A percentile compares a stretch with the other conserved stretches of the same genome.
Evolutionary conservation across 1,140 invertebrate genomes (phyloP).

Genomic region (Aphelenchoides fujianensis): DNA sequence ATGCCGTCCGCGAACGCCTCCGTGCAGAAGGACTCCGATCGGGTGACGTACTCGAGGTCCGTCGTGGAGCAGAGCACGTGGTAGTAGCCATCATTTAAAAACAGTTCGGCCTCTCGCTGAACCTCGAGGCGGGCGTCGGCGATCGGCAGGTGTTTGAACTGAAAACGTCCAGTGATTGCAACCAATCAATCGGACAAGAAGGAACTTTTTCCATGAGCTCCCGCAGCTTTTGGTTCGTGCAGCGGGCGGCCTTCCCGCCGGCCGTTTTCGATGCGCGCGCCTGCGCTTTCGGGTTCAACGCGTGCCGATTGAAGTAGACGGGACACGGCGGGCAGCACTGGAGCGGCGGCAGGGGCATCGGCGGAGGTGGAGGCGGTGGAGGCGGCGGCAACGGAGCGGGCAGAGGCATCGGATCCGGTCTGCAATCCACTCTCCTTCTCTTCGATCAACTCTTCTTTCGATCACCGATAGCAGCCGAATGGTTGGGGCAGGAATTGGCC

Average conservation of each 20-base stretch:
- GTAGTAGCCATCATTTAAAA: neutral
- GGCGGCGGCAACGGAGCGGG: neutral
- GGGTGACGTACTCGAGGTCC: slow-evolving; percentile 8
- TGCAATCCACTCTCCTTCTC: too few species aligned
- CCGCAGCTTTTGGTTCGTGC: neutral
- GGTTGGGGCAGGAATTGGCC: neutral
- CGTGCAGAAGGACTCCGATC: slow-evolving; percentile 3
- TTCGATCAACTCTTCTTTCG: too few species aligned
- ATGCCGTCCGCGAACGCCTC: neutral
- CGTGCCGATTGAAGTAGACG: neutral
- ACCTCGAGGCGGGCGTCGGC: neutral
- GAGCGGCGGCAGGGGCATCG: neutral
- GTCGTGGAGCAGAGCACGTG: neutral
- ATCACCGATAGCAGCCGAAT: too few species aligned
- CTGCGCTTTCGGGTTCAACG: neutral
- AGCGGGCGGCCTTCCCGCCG: neutral
- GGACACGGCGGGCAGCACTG: neutral
- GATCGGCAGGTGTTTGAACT: neutral
- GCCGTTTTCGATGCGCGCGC: too few species aligned
- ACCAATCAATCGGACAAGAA: neutral
- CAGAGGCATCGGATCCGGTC: too few species aligned
- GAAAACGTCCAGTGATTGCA: neutral
- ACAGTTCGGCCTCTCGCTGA: neutral
- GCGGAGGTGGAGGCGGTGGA: slow-evolving; percentile 3
- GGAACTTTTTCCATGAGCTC: slow-evolving; percentile 7